Conservation (phyloP, 2,888 invertebrate genomes). For the Amphipyra berbera region DNA sequence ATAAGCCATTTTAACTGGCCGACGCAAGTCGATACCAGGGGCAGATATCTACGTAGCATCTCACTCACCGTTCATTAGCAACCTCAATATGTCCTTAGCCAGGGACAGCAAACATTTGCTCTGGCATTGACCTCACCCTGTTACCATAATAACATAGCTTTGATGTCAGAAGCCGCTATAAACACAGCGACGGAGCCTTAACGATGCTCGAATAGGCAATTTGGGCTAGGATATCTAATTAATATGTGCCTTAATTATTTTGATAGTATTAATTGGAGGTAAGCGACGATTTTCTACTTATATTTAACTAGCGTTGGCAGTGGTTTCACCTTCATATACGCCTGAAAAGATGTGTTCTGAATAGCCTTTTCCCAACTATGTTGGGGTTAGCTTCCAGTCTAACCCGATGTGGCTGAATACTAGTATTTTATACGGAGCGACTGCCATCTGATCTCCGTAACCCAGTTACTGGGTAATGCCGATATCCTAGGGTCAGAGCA, state of each 20-base stretch:
- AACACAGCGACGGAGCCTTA: slow-evolving; percentile 39
- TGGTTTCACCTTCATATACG: no score
- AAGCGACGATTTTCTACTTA: slow-evolving; percentile 5
- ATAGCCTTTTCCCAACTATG: no score
- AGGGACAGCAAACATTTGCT: slow-evolving; percentile 53
- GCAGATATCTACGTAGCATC: slow-evolving; percentile 25
- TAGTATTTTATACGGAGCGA: no score
- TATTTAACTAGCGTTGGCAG: neutral
- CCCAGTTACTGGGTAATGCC: no score
- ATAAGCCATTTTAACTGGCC: slow-evolving; percentile 6
- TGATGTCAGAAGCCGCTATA: slow-evolving; percentile 54
- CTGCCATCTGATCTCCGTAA: no score
- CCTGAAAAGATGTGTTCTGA: no score
- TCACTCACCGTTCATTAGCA: slow-evolving; percentile 51
- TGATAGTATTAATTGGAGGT: slow-evolving; percentile 39
- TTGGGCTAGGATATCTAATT: slow-evolving; percentile 49
- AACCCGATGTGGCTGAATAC: no score
- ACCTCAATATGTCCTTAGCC: slow-evolving; percentile 52
- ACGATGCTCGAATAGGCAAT: slow-evolving; percentile 49
- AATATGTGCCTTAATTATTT: slow-evolving; percentile 49
- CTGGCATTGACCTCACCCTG: slow-evolving; percentile 52
- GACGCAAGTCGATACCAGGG: slow-evolving; percentile 6
- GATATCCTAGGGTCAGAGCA: no score
- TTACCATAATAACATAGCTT: slow-evolving; percentile 59
- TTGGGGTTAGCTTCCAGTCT: no score